Conservation (phyloP, 1,140 invertebrate species). For the Chymomyza costata region DNA sequence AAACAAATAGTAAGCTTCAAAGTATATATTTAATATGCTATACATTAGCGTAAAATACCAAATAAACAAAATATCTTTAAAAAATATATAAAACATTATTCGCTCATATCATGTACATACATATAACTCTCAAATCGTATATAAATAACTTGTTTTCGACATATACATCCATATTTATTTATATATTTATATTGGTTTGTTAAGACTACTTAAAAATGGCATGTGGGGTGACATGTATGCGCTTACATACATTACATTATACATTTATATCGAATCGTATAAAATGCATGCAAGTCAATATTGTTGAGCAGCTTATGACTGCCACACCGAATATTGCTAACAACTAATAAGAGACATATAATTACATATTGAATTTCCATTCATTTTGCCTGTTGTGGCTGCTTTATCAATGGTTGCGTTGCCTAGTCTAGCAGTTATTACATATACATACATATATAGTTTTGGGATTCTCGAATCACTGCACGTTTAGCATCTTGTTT, state of each 20-base stretch:
- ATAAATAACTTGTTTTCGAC: too few relatives aligned
- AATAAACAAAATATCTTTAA: slow-evolving; percentile 55
- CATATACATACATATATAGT: slow-evolving; percentile 61
- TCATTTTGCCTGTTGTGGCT: slow-evolving; percentile 44
- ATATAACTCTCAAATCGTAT: slow-evolving; percentile 47
- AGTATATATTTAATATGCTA: slow-evolving; percentile 26
- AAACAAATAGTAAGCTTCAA: slow-evolving; percentile 50
- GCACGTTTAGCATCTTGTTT: slow-evolving; percentile 68
- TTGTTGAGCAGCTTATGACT: slow-evolving; percentile 24
- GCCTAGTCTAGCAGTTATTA: slow-evolving; percentile 32
- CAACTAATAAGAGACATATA: slow-evolving; percentile 19
- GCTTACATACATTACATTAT: slow-evolving; percentile 55
- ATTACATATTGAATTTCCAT: slow-evolving; percentile 33
- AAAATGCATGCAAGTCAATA: slow-evolving; percentile 52
- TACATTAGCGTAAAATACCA: slow-evolving; percentile 36
- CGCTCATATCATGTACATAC: slow-evolving; percentile 50
- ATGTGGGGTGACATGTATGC: slow-evolving; percentile 48
- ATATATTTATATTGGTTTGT: slow-evolving; percentile 26
- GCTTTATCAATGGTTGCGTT: slow-evolving; percentile 17
- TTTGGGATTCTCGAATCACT: slow-evolving; percentile 69
- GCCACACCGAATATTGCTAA: neutral
- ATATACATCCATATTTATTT: slow-evolving; percentile 11
- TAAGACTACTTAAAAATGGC: slow-evolving; percentile 66
- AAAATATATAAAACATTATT: slow-evolving; percentile 64
- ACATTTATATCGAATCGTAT: slow-evolving; percentile 64